A percentile compares a stretch with the other conserved stretches of the same genome.
These are phyloP conservation scores for Hemiprocne comata DNA, from an alignment of 2,113 vertebrate species.

Conservation along the genomic window DNA sequence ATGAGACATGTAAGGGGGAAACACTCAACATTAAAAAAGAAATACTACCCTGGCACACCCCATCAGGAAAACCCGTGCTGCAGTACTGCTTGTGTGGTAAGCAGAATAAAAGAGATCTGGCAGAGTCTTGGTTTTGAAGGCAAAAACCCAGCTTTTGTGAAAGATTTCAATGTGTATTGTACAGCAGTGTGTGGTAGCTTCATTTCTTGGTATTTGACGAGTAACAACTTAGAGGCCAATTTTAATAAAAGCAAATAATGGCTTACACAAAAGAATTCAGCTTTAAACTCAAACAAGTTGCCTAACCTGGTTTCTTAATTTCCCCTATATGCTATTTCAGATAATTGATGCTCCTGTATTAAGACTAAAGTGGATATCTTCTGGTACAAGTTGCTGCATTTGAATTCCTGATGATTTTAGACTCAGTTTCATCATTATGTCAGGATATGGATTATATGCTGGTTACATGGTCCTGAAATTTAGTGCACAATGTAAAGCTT, in stretches of 20 bases:
- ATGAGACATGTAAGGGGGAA: not conserved
- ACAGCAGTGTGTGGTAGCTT: constrained; percentile 3
- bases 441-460: not conserved
- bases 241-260: constrained; percentile 31
- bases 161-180: constrained; percentile 32
- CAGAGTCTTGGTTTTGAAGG: not conserved
- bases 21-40: not conserved
- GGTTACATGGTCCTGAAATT: not conserved
- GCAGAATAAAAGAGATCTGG: constrained; percentile 14
- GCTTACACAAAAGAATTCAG: constrained; percentile 7
- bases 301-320: not conserved
- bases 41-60: not conserved
- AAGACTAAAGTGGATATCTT: not conserved
- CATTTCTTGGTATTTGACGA: not conserved
- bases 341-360: not conserved
- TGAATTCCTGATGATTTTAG: constrained; percentile 22
- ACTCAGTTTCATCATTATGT: not conserved
- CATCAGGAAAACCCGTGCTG: not conserved
- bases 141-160: not conserved
- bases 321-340: not conserved
- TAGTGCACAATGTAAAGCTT: not conserved
- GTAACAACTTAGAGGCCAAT: not conserved
- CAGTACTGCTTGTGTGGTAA: constrained; percentile 11
- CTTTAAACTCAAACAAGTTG: constrained; percentile 6
- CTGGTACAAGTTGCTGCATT: not conserved